Evolutionary conservation across 1,140 invertebrate species (phyloP).

Genomic region (Halictus rubicundus): DNA sequence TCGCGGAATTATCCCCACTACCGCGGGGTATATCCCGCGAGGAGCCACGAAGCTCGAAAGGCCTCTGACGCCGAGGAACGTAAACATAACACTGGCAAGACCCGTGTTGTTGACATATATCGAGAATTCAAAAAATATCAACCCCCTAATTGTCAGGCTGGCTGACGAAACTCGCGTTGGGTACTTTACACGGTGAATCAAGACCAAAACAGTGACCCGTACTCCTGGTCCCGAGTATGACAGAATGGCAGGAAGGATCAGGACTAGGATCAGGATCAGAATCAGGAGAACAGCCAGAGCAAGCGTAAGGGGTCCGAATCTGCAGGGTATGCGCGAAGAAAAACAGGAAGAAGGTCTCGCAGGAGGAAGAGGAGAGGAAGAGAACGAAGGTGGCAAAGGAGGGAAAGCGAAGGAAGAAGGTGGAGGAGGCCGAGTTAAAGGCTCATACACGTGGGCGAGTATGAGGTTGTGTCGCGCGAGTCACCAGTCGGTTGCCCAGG

Average conservation of each 20-base stretch:
- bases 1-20: too few relatives aligned
- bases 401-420: conserved; percentile 51
- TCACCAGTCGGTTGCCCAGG: conserved; percentile 74
- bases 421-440: conserved; percentile 47
- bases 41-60: too few relatives aligned
- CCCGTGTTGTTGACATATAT: too few relatives aligned
- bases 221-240: too few relatives aligned
- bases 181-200: too few relatives aligned
- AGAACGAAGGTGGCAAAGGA: conserved; percentile 41
- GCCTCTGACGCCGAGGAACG: too few relatives aligned
- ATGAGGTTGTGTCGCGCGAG: conserved; percentile 74
- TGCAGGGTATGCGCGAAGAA: background rate
- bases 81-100: too few relatives aligned
- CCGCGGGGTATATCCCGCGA: too few relatives aligned
- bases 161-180: too few relatives aligned
- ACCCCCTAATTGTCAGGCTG: too few relatives aligned
- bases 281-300: background rate
- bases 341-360: background rate
- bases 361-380: conserved; percentile 29
- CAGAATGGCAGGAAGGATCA: background rate
- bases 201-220: too few relatives aligned
- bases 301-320: conserved; percentile 2
- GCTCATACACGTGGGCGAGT: conserved; percentile 71
- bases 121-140: too few relatives aligned
- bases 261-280: background rate